These are phyloP conservation scores for Misgurnus anguillicaudatus DNA, from an alignment of 2,113 vertebrate species.

Conservation along the genomic window DNA sequence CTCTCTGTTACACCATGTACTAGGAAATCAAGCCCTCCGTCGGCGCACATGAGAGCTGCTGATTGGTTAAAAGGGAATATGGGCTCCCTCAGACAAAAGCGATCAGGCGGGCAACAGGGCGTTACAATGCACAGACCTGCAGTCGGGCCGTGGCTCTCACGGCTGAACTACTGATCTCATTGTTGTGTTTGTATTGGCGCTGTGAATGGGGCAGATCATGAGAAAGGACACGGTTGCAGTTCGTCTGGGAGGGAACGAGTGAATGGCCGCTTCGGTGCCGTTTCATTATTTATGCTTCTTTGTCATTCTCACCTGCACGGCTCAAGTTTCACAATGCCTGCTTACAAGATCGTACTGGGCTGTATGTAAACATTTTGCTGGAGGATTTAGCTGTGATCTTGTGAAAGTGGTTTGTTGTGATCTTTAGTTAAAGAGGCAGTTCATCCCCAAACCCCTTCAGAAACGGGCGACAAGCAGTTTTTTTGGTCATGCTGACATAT, in stretches of 20 bases:
- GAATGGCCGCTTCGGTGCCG: neutral
- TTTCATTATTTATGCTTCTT: slow-evolving; percentile 25
- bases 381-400: neutral
- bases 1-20: slow-evolving; percentile 13
- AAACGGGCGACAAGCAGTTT: neutral
- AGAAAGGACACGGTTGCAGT: slow-evolving; percentile 9
- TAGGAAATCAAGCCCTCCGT: slow-evolving; percentile 38
- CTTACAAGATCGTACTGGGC: neutral
- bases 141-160: slow-evolving; percentile 21
- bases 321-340: neutral
- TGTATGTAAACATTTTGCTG: neutral
- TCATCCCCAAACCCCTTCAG: neutral
- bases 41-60: slow-evolving; percentile 10
- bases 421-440: neutral
- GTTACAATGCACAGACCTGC: slow-evolving; percentile 12
- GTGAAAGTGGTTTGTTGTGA: neutral
- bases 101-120: slow-evolving; percentile 22
- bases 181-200: slow-evolving; percentile 25
- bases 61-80: slow-evolving; percentile 44
- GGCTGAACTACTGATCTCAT: slow-evolving; percentile 28
- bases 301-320: slow-evolving; percentile 22
- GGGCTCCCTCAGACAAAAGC: slow-evolving; percentile 26
- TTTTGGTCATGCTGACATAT: too few species aligned
- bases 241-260: neutral
- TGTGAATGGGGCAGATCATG: slow-evolving; percentile 19